Evolutionary conservation across 1,140 invertebrate genomes (phyloP).

Genomic region (Drosophila littoralis): DNA sequence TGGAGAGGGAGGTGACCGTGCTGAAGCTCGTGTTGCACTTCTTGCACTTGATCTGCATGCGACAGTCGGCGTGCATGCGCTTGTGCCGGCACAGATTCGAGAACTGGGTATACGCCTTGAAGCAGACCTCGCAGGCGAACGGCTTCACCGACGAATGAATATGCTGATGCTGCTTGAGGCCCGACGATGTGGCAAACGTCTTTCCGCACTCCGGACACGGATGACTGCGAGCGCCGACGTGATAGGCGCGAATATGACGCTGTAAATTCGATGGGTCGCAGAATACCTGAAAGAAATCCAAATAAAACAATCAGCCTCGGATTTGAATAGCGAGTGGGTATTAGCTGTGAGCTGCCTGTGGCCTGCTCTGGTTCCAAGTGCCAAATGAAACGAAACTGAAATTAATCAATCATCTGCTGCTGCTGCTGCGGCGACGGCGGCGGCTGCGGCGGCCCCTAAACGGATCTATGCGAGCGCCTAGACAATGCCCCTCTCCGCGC

Average conservation of each 20-base stretch:
- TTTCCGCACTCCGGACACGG: constrained; percentile 99
- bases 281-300: constrained; percentile 88
- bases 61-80: constrained; percentile 97
- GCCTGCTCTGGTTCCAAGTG: constrained; percentile 57
- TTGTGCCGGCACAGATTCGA: constrained; percentile 99
- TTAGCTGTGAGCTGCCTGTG: neutral
- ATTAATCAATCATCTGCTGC: constrained; percentile 83
- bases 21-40: constrained; percentile 97
- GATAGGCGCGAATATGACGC: constrained; percentile 96
- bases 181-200: constrained; percentile 98
- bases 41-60: constrained; percentile 94
- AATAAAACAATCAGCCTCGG: constrained; percentile 24
- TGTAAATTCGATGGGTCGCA: constrained; percentile 98
- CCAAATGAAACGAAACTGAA: constrained; percentile 81
- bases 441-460: constrained; percentile 54
- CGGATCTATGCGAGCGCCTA: constrained; percentile 64
- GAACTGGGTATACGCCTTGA: constrained; percentile 99
- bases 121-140: constrained; percentile 97
- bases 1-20: constrained; percentile 92
- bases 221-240: constrained; percentile 96
- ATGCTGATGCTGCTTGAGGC: constrained; percentile 99
- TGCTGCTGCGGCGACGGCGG: constrained; percentile 3
- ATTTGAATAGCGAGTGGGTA: neutral
- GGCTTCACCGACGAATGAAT: constrained; percentile 99
- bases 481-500: constrained; percentile 48